phyloP scores from a whole-genome alignment of 2,113 vertebrate species.

The Cyanoramphus novaezelandiae region DNA sequence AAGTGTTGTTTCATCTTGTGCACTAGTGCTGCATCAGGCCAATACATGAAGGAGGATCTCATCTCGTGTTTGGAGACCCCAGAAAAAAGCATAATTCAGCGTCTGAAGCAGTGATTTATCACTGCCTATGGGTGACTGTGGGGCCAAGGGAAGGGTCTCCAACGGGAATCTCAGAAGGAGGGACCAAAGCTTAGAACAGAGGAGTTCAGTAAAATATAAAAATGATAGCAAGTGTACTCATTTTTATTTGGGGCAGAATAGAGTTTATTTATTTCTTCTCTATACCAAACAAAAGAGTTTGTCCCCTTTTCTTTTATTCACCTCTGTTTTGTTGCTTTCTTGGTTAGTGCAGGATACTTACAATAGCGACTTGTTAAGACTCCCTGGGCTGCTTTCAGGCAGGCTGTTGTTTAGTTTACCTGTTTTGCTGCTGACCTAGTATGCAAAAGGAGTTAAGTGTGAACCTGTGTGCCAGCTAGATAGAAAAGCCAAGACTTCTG shows the following conservation, averaged over 20 bases:
- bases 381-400: background rate
- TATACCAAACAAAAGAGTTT: background rate
- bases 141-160: background rate
- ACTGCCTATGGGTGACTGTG: background rate
- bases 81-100: background rate
- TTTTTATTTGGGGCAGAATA: background rate
- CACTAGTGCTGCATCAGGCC: background rate
- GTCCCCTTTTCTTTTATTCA: background rate
- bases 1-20: background rate
- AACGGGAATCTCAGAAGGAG: background rate
- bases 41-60: background rate
- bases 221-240: background rate
- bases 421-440: background rate
- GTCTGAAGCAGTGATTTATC: background rate
- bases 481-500: background rate
- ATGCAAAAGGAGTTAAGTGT: background rate
- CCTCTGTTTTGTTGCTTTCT: background rate
- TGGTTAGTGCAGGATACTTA: background rate
- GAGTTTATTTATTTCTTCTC: background rate
- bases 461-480: background rate
- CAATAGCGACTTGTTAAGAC: background rate
- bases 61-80: rapidly evolving
- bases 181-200: background rate
- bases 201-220: background rate
- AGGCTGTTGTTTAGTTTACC: background rate